phyloP scores from a whole-genome alignment of 2,888 invertebrate species.

The Caenorhabditis uteleia region DNA sequence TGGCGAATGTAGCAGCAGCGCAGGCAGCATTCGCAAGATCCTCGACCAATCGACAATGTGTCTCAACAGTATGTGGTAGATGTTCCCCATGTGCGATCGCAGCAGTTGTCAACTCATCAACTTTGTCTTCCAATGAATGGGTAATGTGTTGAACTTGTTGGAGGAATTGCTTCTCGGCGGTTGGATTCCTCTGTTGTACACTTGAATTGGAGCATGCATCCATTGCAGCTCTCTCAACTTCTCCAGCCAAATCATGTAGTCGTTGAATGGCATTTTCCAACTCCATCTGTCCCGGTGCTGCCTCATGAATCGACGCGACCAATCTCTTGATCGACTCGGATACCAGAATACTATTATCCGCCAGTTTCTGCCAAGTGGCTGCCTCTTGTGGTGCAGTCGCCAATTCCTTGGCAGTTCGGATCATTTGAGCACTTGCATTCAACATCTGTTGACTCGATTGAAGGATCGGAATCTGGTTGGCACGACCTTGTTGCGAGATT shows the following conservation, averaged over 20 bases:
- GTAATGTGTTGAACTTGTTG: conserved; percentile 83
- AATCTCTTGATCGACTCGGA: conserved; percentile 94
- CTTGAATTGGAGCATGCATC: conserved; percentile 31
- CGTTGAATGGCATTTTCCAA: conserved; percentile 80
- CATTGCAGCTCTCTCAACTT: conserved; percentile 41
- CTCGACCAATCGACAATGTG: conserved; percentile 76
- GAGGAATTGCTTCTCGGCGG: conserved; percentile 72
- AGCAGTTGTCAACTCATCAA: conserved; percentile 33
- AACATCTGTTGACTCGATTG: conserved; percentile 75
- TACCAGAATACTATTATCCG: conserved; percentile 83
- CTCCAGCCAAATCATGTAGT: conserved; percentile 76
- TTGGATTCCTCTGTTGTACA: conserved; percentile 29
- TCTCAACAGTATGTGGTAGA: conserved; percentile 81
- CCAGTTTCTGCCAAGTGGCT: conserved; percentile 90
- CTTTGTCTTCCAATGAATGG: conserved; percentile 82
- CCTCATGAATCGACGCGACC: conserved; percentile 84
- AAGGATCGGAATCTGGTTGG: conserved; percentile 81
- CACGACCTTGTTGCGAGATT: conserved; percentile 80
- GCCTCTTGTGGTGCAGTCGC: conserved; percentile 84
- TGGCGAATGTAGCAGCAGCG: conserved; percentile 71
- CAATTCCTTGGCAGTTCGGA: conserved; percentile 76
- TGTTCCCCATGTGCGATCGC: conserved; percentile 82
- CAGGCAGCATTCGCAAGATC: conserved; percentile 84
- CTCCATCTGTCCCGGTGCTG: conserved; percentile 92
- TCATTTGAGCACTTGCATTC: conserved; percentile 87